Conservation (phyloP, 2,888 invertebrate species). For the Nasonia oneida region DNA sequence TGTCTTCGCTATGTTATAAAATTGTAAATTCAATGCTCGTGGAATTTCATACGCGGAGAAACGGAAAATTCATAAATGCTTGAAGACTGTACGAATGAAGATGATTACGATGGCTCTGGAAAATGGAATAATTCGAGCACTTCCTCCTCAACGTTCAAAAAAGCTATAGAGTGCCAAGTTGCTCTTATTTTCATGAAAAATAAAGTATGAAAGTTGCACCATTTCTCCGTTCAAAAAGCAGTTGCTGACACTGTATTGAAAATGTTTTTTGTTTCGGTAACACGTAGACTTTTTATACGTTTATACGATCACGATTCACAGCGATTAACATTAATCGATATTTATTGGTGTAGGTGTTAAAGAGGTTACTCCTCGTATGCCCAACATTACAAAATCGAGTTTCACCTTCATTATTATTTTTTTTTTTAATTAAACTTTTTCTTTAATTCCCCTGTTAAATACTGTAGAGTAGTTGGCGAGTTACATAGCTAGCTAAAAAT, state of each 20-base stretch:
- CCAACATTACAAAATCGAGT: constrained; percentile 58
- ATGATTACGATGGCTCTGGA: constrained; percentile 27
- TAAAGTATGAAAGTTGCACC: constrained; percentile 58
- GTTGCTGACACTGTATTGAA: constrained; percentile 49
- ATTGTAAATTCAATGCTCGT: constrained; percentile 48
- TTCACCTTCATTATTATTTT: constrained; percentile 58
- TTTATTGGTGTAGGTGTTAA: constrained; percentile 59
- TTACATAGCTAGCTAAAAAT: constrained; percentile 70
- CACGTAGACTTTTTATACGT: constrained; percentile 59
- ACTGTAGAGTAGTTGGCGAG: constrained; percentile 78
- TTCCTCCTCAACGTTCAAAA: constrained; percentile 34
- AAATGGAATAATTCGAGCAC: constrained; percentile 18
- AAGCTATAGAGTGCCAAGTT: constrained; percentile 44
- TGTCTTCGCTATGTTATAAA: constrained; percentile 43
- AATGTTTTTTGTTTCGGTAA: constrained; percentile 55
- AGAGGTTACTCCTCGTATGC: constrained; percentile 52
- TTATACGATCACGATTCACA: constrained; percentile 63
- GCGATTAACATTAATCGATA: constrained; percentile 63
- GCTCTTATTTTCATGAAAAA: constrained; percentile 55
- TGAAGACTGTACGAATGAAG: constrained; percentile 27
- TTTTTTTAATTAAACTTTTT: constrained; percentile 57
- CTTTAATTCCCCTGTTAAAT: constrained; percentile 71
- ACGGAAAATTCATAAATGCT: constrained; percentile 18
- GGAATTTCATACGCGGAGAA: constrained; percentile 21
- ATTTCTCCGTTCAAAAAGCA: constrained; percentile 45